Conservation (phyloP, 2,888 invertebrate genomes). For the Xestoiulus laeticollis region DNA sequence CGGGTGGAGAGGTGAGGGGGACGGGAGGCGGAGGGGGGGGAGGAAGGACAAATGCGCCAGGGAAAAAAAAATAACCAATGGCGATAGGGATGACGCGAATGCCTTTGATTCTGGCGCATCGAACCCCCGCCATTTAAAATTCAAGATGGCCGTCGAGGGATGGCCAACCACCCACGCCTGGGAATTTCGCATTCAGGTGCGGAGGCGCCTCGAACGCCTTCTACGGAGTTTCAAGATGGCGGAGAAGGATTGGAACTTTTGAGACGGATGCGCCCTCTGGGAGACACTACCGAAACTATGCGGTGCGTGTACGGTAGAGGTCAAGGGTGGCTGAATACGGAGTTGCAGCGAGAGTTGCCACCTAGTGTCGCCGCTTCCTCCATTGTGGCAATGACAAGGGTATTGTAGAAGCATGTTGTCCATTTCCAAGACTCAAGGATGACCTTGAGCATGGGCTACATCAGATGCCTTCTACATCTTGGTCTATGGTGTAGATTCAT, state of each 20-base stretch:
- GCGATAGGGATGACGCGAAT: neutral
- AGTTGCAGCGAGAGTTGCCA: too few relatives aligned
- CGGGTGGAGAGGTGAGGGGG: slow-evolving; percentile 9
- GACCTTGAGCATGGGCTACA: too few relatives aligned
- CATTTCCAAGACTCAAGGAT: too few relatives aligned
- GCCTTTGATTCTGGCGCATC: slow-evolving; percentile 10
- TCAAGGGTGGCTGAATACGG: too few relatives aligned
- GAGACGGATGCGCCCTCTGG: neutral
- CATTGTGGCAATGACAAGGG: too few relatives aligned
- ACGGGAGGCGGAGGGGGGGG: neutral
- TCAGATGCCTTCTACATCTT: too few relatives aligned
- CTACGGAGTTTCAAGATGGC: neutral
- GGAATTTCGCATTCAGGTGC: slow-evolving; percentile 26
- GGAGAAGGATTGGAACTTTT: neutral
- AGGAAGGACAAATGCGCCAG: neutral
- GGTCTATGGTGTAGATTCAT: too few relatives aligned
- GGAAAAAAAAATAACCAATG: neutral
- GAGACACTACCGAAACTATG: neutral
- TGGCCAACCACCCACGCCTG: neutral
- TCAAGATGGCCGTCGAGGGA: slow-evolving; percentile 13
- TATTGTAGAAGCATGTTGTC: too few relatives aligned
- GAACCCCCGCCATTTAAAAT: slow-evolving; percentile 26
- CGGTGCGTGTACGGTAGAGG: neutral
- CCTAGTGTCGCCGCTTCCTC: too few relatives aligned
- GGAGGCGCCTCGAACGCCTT: neutral